phyloP scores from a whole-genome alignment of 2,888 invertebrate species.

The Ectobius pallidus region DNA sequence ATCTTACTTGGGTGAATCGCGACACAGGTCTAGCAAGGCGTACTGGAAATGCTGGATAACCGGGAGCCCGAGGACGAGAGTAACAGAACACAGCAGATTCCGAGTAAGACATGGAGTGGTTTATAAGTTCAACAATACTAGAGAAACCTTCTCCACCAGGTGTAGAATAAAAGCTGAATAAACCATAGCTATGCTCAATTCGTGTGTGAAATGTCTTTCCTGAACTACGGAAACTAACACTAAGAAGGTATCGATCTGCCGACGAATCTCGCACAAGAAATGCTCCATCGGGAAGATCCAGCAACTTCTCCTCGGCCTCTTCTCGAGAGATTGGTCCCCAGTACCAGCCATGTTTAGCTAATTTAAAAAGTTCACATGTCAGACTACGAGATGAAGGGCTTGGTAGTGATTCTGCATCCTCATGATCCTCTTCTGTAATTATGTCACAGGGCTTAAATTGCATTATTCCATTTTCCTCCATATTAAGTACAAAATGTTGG shows the following conservation, averaged over 20 bases:
- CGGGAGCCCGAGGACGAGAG: constrained; percentile 68
- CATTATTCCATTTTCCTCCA: background rate
- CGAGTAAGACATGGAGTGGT: constrained; percentile 74
- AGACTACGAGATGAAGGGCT: constrained; percentile 36
- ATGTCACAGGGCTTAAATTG: constrained; percentile 24
- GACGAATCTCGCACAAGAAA: constrained; percentile 82
- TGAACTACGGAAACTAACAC: constrained; percentile 70
- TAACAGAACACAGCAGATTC: constrained; percentile 75
- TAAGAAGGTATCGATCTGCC: constrained; percentile 71
- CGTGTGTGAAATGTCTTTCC: constrained; percentile 75
- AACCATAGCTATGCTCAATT: constrained; percentile 73
- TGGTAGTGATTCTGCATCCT: constrained; percentile 5
- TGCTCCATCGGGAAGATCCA: constrained; percentile 73
- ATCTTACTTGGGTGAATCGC: constrained; percentile 72
- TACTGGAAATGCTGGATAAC: constrained; percentile 74
- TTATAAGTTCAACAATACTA: constrained; percentile 73
- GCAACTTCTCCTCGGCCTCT: constrained; percentile 73
- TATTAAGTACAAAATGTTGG: constrained; percentile 17
- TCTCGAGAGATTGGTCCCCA: constrained; percentile 79
- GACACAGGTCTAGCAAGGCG: constrained; percentile 76
- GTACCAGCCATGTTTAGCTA: constrained; percentile 67
- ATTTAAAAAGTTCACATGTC: constrained; percentile 42
- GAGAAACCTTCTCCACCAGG: constrained; percentile 59
- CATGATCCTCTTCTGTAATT: background rate
- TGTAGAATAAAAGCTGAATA: constrained; percentile 59